Percentiles rank a stretch among this genome's conserved stretches.
phyloP scores from a whole-genome alignment of 2,113 vertebrate genomes.

The Gallinago paraguaiae region DNA sequence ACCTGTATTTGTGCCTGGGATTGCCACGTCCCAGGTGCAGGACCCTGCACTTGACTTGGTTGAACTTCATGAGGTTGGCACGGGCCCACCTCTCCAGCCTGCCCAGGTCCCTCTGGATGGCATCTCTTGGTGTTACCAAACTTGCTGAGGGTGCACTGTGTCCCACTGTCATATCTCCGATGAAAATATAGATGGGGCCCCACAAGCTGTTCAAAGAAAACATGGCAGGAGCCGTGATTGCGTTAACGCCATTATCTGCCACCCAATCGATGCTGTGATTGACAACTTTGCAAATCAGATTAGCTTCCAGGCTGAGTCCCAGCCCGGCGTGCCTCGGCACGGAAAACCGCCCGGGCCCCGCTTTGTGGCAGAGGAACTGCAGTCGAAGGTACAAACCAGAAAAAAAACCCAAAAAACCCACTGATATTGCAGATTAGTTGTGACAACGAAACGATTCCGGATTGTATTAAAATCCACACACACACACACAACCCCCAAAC shows the following conservation, averaged over 20 bases:
- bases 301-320: conserved; percentile 10
- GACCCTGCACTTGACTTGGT: too few relatives aligned
- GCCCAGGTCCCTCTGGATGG: too few relatives aligned
- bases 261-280: conserved; percentile 56
- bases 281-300: conserved; percentile 68
- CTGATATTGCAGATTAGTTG: neutral
- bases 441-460: neutral
- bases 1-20: too few relatives aligned
- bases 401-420: neutral
- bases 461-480: neutral
- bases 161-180: too few relatives aligned
- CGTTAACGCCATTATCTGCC: conserved; percentile 50
- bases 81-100: too few relatives aligned
- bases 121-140: too few relatives aligned
- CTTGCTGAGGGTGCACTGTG: too few relatives aligned
- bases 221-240: conserved; percentile 5
- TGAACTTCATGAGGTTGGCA: too few relatives aligned
- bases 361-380: neutral
- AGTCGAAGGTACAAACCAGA: neutral
- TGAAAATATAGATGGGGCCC: neutral
- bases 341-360: neutral
- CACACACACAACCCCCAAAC: neutral
- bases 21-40: too few relatives aligned
- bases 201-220: conserved; percentile 2
- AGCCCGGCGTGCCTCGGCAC: neutral